Conservation (phyloP, 2,888 invertebrate species). For the Drosophila diplacantha region DNA sequence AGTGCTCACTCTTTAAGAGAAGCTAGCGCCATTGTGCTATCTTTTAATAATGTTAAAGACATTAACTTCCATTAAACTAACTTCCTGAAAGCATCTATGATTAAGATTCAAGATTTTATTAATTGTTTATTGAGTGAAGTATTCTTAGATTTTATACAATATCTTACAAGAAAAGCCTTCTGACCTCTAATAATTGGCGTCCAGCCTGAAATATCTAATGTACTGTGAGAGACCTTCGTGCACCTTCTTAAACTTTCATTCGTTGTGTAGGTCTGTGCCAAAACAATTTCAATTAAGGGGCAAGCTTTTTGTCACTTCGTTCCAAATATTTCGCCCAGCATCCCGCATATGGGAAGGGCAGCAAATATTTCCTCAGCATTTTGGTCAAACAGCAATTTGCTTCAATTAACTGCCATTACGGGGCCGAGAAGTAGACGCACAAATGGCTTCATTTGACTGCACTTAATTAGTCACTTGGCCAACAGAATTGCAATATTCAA, state of each 20-base stretch:
- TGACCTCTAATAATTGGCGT: not conserved
- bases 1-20: not conserved
- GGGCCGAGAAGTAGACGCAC: constrained; percentile 9
- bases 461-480: constrained; percentile 59
- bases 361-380: constrained; percentile 39
- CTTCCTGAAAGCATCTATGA: not conserved
- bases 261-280: constrained; percentile 5
- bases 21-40: not conserved
- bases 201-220: not conserved
- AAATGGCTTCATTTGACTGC: constrained; percentile 38
- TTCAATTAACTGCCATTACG: constrained; percentile 62
- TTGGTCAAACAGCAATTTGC: constrained; percentile 49
- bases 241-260: not conserved
- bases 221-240: not conserved
- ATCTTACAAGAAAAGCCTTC: not conserved
- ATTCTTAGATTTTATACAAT: not conserved
- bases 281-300: constrained; percentile 50
- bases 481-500: constrained; percentile 47
- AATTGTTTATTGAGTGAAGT: not conserved
- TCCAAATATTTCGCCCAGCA: constrained; percentile 36
- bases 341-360: constrained; percentile 7
- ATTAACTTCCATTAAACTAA: too few relatives aligned
- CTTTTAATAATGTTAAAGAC: not conserved
- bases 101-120: not conserved
- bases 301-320: constrained; percentile 42